A percentile compares a stretch with the other conserved stretches of the same genome.
Evolutionary conservation across 2,888 invertebrate genomes (phyloP).

Genomic region (Papilio demoleus): DNA sequence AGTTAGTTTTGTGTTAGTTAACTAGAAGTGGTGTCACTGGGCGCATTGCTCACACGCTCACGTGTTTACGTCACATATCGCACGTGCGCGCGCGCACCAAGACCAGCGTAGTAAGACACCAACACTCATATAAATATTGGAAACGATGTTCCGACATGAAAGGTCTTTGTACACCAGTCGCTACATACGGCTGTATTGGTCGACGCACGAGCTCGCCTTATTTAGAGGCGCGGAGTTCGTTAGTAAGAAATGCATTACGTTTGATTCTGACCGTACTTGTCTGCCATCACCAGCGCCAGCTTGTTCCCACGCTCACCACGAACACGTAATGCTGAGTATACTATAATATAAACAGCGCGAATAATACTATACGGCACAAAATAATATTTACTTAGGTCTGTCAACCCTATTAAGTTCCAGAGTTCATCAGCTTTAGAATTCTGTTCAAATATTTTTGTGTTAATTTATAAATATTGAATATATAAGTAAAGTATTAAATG

Average conservation of each 20-base stretch:
- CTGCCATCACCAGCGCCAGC: not conserved
- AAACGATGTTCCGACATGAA: not conserved
- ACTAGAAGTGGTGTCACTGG: constrained; percentile 13
- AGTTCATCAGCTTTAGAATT: too few species aligned
- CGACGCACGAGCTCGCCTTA: constrained; percentile 57
- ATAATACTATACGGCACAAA: not conserved
- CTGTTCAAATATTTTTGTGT: not conserved
- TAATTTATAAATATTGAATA: not conserved
- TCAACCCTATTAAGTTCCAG: not conserved
- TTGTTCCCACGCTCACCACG: not conserved
- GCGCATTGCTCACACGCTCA: constrained; percentile 9
- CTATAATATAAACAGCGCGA: not conserved
- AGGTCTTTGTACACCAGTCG: not conserved
- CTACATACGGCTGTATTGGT: not conserved
- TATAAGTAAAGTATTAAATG: not conserved
- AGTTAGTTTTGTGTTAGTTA: not conserved
- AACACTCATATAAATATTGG: too few species aligned
- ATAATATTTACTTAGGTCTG: not conserved
- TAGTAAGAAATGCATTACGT: constrained; percentile 22
- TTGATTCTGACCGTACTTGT: not conserved
- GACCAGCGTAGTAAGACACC: constrained; percentile 10
- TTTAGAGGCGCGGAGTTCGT: constrained; percentile 52
- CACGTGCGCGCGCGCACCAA: constrained; percentile 21
- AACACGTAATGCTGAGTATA: not conserved
- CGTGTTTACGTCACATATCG: not conserved